These are phyloP conservation scores for Acanthornis magna DNA, from an alignment of 2,797 vertebrate genomes.

Conservation along the genomic window DNA sequence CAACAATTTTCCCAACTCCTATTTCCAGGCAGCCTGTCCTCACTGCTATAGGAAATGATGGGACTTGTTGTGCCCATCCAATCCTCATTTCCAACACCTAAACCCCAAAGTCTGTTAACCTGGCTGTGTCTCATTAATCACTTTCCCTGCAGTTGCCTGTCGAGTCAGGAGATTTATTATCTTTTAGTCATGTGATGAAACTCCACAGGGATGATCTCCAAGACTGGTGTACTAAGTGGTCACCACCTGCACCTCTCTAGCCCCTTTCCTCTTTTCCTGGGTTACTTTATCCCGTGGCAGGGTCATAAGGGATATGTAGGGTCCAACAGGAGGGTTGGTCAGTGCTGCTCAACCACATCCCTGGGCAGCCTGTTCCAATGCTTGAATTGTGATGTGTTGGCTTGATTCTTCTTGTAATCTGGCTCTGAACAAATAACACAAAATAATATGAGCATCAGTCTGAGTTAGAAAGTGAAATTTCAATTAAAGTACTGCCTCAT, in stretches of 20 bases:
- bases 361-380: neutral
- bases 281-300: accelerated
- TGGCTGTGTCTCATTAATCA: neutral
- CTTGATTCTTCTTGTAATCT: neutral
- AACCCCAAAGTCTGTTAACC: neutral
- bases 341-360: neutral
- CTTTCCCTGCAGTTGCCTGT: neutral
- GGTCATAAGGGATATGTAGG: accelerated
- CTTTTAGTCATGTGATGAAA: neutral
- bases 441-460: neutral
- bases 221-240: neutral
- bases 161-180: neutral
- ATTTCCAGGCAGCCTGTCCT: neutral
- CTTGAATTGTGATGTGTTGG: neutral
- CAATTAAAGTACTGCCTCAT: neutral
- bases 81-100: neutral
- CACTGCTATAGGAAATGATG: neutral
- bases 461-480: slow-evolving; percentile 1
- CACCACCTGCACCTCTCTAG: neutral
- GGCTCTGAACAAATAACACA: neutral
- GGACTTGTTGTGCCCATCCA: accelerated
- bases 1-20: neutral
- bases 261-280: neutral
- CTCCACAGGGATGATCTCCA: accelerated
- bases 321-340: neutral